Conservation (phyloP, 1,140 invertebrate genomes). For the Drosophila navojoa region DNA sequence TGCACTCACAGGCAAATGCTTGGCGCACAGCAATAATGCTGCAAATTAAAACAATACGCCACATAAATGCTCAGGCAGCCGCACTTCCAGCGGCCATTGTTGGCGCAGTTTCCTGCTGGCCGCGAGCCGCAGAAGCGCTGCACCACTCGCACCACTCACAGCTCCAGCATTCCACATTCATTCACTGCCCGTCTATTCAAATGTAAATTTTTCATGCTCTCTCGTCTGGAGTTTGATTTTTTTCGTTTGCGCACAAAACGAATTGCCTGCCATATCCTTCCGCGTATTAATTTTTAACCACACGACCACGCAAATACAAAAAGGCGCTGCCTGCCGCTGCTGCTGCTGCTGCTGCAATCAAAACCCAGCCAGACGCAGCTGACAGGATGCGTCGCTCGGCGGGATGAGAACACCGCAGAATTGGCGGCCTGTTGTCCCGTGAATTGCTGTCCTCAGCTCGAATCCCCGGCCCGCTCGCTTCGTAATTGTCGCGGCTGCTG, state of each 20-base stretch:
- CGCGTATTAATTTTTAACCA: conserved; percentile 82
- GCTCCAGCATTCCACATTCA: conserved; percentile 6
- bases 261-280: conserved; percentile 82
- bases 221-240: conserved; percentile 51
- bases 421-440: conserved; percentile 22
- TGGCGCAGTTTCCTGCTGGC: conserved; percentile 48
- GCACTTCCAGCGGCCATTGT: conserved; percentile 73
- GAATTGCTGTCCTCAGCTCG: conserved; percentile 11
- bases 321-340: not conserved
- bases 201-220: conserved; percentile 79
- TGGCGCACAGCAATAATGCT: conserved; percentile 46
- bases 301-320: conserved; percentile 56
- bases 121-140: conserved; percentile 46
- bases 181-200: conserved; percentile 64
- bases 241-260: conserved; percentile 59
- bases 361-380: conserved; percentile 54
- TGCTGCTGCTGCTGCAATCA: conserved; percentile 43
- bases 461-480: conserved; percentile 22
- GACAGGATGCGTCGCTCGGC: conserved; percentile 32
- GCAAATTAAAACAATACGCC: conserved; percentile 81
- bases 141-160: conserved; percentile 29
- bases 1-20: conserved; percentile 47
- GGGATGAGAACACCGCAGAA: conserved; percentile 40
- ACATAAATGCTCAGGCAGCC: conserved; percentile 73
- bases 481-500: conserved; percentile 69